phyloP scores from a whole-genome alignment of 2,113 vertebrate species.

The Martes martes region DNA sequence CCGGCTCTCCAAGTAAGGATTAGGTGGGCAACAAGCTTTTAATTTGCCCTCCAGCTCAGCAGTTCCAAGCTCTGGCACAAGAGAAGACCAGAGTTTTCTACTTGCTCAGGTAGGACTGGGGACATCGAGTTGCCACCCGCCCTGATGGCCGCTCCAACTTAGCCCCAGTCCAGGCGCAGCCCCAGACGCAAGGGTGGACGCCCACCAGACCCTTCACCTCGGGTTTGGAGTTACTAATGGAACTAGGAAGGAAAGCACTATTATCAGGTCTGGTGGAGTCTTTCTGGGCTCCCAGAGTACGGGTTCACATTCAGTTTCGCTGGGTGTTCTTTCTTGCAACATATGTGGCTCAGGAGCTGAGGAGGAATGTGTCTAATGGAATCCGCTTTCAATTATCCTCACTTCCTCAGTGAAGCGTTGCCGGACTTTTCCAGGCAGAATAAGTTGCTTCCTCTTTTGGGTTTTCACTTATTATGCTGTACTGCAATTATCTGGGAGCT shows the following conservation, averaged over 20 bases:
- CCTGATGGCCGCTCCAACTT: rapidly evolving
- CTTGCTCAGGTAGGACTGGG: background rate
- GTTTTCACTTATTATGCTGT: conserved; percentile 35
- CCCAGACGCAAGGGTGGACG: background rate
- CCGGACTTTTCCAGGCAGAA: conserved; percentile 24
- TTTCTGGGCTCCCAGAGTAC: background rate
- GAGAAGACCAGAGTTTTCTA: background rate
- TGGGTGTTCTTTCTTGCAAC: background rate
- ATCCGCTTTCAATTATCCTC: conserved; percentile 2
- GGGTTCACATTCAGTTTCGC: background rate
- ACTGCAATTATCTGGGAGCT: conserved; percentile 13
- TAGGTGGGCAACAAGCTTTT: background rate
- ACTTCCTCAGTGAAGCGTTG: background rate
- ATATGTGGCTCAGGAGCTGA: background rate
- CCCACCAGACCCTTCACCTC: background rate
- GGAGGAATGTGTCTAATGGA: background rate
- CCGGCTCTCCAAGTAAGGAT: background rate
- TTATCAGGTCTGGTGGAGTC: background rate
- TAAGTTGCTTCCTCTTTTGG: conserved; percentile 41
- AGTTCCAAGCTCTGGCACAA: background rate
- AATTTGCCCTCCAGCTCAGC: background rate
- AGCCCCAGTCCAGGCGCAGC: background rate
- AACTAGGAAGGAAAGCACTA: background rate
- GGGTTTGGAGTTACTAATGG: background rate
- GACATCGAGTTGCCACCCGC: background rate